phyloP scores from a whole-genome alignment of 2,113 vertebrate species.

The Sinocyclocheilus maitianheensis region DNA sequence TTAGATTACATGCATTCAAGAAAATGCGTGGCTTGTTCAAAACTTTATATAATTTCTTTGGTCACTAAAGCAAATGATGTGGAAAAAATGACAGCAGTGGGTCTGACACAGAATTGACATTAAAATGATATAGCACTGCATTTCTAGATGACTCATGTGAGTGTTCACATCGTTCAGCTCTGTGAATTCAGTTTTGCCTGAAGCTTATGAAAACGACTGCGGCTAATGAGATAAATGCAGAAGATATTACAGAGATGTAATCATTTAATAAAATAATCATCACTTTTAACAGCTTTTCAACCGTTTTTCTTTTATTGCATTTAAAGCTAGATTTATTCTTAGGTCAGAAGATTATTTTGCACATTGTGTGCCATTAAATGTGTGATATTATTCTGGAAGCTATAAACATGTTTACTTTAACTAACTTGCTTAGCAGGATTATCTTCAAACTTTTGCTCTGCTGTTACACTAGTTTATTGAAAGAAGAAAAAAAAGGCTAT shows the following conservation, averaged over 20 bases:
- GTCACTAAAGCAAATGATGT: slow-evolving; percentile 17
- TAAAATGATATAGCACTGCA: neutral
- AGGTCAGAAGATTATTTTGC: neutral
- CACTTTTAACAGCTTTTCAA: neutral
- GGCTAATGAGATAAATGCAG: slow-evolving; percentile 4
- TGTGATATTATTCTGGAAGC: neutral
- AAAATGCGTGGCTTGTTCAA: slow-evolving; percentile 5
- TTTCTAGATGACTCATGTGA: neutral
- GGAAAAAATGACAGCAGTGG: slow-evolving; percentile 22
- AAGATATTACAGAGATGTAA: slow-evolving; percentile 20
- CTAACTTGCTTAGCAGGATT: neutral
- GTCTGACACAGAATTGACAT: slow-evolving; percentile 22
- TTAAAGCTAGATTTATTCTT: neutral
- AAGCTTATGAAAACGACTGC: neutral
- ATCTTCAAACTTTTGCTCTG: neutral
- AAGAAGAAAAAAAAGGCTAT: neutral
- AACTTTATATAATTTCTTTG: neutral
- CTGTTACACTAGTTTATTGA: neutral
- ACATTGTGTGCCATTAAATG: neutral
- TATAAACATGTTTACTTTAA: neutral
- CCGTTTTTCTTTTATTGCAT: neutral
- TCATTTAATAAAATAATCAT: slow-evolving; percentile 22
- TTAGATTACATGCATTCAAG: neutral
- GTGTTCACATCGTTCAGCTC: slow-evolving; percentile 4
- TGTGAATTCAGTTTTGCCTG: slow-evolving; percentile 3